Percentiles rank a stretch among this genome's conserved stretches.
phyloP scores from a whole-genome alignment of 2,888 invertebrate genomes.

The Phyllotreta cruciferae region DNA sequence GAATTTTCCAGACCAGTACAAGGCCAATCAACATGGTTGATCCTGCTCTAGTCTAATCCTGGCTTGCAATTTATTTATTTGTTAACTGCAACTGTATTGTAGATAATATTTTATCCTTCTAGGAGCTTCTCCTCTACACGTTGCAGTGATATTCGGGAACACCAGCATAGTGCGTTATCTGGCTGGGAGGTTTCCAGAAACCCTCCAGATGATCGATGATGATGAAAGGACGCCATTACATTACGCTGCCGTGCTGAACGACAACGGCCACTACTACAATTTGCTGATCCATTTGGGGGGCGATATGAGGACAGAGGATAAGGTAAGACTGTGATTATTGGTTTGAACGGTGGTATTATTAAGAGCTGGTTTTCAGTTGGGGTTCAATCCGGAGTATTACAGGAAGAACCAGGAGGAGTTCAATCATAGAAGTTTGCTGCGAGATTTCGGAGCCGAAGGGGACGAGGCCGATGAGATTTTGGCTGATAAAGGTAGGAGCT shows the following conservation, averaged over 20 bases:
- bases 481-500: slow-evolving; percentile 75
- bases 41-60: no score
- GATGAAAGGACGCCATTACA: slow-evolving; percentile 87
- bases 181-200: slow-evolving; percentile 85
- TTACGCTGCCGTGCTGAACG: slow-evolving; percentile 83
- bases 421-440: slow-evolving; percentile 72
- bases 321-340: slow-evolving; percentile 65
- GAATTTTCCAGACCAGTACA: no score
- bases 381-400: slow-evolving; percentile 82
- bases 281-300: slow-evolving; percentile 85
- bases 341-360: neutral
- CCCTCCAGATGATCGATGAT: slow-evolving; percentile 75
- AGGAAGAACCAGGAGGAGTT: slow-evolving; percentile 71
- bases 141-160: slow-evolving; percentile 84
- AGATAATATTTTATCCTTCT: no score
- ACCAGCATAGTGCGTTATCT: slow-evolving; percentile 78
- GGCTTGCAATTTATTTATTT: no score
- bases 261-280: slow-evolving; percentile 89
- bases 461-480: slow-evolving; percentile 72
- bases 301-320: slow-evolving; percentile 81
- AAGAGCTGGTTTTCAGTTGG: slow-evolving; percentile 66
- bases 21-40: no score
- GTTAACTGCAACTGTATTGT: no score
- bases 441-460: slow-evolving; percentile 75
- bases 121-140: slow-evolving; percentile 86